A percentile compares a stretch with the other conserved stretches of the same genome.
Evolutionary conservation across 2,113 vertebrate species (phyloP).

Genomic region (Hiodon alosoides): DNA sequence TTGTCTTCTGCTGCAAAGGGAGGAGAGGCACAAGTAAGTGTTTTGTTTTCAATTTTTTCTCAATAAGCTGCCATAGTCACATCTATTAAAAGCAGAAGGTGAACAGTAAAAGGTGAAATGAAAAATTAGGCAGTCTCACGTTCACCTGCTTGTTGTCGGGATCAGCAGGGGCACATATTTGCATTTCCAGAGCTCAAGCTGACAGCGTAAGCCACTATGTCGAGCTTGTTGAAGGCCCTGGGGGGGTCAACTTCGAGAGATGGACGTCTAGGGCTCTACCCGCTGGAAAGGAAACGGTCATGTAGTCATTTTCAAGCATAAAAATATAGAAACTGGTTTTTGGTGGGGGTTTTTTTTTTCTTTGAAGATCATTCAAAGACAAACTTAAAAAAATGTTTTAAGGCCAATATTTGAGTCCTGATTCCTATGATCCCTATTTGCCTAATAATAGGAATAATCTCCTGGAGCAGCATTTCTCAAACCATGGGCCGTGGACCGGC

Average conservation of each 20-base stretch:
- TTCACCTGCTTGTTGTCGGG: too few relatives aligned
- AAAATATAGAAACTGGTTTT: too few relatives aligned
- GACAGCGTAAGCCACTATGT: neutral
- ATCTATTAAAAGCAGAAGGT: neutral
- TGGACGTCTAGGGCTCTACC: neutral
- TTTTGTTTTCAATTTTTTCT: neutral
- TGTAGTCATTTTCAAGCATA: neutral
- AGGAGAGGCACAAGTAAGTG: constrained; percentile 51
- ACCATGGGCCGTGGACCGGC: too few relatives aligned
- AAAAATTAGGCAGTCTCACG: neutral
- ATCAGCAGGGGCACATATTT: neutral
- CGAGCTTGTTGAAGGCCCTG: neutral
- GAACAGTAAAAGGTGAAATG: neutral
- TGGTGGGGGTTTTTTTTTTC: too few relatives aligned
- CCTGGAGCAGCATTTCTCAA: too few relatives aligned
- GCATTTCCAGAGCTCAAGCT: neutral
- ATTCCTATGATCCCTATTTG: too few relatives aligned
- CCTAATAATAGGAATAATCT: too few relatives aligned
- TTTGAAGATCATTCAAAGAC: too few relatives aligned
- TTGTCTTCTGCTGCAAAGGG: constrained; percentile 53
- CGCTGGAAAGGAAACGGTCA: neutral
- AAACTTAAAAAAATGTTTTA: too few relatives aligned
- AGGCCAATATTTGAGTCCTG: too few relatives aligned
- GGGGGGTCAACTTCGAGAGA: neutral
- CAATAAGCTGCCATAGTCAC: too few relatives aligned